Percentiles rank a stretch among this genome's conserved stretches.
These are phyloP conservation scores for Chaenodraco wilsoni DNA, from an alignment of 2,797 vertebrate genomes.

Conservation along the genomic window DNA sequence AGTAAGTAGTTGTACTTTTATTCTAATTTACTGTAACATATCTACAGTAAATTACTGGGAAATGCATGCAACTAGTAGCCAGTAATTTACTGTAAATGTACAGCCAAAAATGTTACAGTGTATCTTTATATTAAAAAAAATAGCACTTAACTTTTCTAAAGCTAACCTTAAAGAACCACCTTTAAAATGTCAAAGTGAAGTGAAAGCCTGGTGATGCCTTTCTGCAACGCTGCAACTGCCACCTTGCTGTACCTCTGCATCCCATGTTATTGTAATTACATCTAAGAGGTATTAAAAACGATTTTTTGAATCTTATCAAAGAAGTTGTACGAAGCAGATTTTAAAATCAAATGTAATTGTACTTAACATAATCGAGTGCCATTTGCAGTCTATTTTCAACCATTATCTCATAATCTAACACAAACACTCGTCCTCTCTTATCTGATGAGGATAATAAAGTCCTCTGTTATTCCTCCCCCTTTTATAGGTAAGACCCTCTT, in stretches of 20 bases:
- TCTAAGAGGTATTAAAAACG: not conserved
- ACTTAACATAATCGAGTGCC: not conserved
- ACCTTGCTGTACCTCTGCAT: not conserved
- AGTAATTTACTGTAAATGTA: no score
- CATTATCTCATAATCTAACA: no score
- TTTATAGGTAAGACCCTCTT: slow-evolving; percentile 50
- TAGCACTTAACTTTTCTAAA: not conserved
- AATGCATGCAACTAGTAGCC: no score
- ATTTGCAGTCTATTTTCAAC: not conserved
- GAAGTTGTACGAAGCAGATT: not conserved
- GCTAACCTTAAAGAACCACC: no score
- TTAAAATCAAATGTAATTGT: slow-evolving; percentile 7
- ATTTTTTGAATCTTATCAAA: not conserved
- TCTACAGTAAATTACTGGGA: no score
- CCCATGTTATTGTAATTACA: not conserved
- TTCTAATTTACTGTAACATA: no score
- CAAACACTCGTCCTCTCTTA: slow-evolving; percentile 33
- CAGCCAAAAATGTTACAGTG: no score
- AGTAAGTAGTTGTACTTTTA: no score
- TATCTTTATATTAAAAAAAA: not conserved
- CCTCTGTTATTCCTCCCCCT: slow-evolving; percentile 34
- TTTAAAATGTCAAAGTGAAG: no score
- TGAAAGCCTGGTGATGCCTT: no score
- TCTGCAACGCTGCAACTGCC: no score
- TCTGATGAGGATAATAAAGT: slow-evolving; percentile 54